phyloP scores from a whole-genome alignment of 2,113 vertebrate genomes.

The Xiphophorus maculatus region DNA sequence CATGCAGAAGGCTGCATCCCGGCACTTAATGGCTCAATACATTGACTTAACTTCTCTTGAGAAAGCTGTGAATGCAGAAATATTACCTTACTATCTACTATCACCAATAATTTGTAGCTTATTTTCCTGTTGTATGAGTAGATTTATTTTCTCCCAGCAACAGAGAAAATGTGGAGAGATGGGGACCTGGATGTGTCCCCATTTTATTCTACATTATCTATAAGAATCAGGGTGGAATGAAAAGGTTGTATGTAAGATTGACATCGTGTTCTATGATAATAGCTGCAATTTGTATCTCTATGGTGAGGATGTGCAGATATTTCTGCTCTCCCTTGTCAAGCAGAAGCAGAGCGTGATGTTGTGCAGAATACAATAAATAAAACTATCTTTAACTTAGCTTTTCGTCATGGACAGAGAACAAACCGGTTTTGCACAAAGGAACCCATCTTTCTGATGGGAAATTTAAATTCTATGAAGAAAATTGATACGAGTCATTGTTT shows the following conservation, averaged over 20 bases:
- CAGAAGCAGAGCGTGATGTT: not conserved
- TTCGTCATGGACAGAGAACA: not conserved
- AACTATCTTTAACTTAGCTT: conserved; percentile 17
- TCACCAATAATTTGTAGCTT: not conserved
- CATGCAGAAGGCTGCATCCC: conserved; percentile 46
- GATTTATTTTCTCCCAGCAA: not conserved
- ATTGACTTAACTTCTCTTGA: conserved; percentile 12
- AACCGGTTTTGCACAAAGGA: not conserved
- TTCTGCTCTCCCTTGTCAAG: conserved; percentile 9
- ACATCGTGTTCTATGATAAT: not conserved
- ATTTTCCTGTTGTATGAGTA: conserved; percentile 12
- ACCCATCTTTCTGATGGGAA: not conserved
- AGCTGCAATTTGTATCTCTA: not conserved
- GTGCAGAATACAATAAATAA: conserved; percentile 7
- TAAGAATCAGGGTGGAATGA: not conserved
- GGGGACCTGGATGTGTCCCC: not conserved
- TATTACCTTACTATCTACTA: not conserved
- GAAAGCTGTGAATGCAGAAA: conserved; percentile 22
- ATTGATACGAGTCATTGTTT: not conserved
- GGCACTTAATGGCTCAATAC: conserved; percentile 9
- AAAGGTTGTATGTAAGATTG: not conserved
- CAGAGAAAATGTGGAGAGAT: not conserved
- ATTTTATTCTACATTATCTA: not conserved
- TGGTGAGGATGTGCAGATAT: not conserved
- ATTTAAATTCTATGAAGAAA: not conserved